A percentile compares a stretch with the other conserved stretches of the same genome.
Conservation (phyloP, 2,888 invertebrate species). For the Mycalesis mineus region DNA sequence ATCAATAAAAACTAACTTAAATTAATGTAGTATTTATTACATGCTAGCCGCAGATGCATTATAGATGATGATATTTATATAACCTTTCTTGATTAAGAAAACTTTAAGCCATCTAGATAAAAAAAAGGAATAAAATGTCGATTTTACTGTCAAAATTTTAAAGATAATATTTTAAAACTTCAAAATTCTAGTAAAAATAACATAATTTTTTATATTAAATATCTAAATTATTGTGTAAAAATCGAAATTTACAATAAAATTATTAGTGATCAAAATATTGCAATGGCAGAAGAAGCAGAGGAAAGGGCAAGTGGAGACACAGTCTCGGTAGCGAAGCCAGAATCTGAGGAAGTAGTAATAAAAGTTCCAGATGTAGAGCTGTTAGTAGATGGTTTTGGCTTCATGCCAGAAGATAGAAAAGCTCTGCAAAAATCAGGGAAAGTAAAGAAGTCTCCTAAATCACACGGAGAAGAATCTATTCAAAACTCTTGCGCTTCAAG, state of each 20-base stretch:
- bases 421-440: conserved; percentile 18
- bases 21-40: too few species aligned
- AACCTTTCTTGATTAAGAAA: neutral
- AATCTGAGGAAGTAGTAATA: conserved; percentile 38
- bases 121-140: neutral
- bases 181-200: conserved; percentile 5
- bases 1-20: too few species aligned
- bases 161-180: conserved; percentile 1
- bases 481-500: conserved; percentile 59
- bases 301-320: conserved; percentile 47
- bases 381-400: conserved; percentile 71
- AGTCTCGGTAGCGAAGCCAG: conserved; percentile 33
- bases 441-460: conserved; percentile 36
- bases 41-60: too few species aligned
- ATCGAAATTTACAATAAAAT: neutral
- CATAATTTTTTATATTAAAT: neutral
- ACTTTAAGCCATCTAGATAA: too few species aligned
- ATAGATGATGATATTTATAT: too few species aligned
- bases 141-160: conserved; percentile 15
- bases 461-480: conserved; percentile 37
- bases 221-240: conserved; percentile 4
- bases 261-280: conserved; percentile 3
- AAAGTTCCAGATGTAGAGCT: conserved; percentile 61
- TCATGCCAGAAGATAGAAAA: conserved; percentile 49
- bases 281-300: conserved; percentile 46